Base-by-base conservation (phyloP, 2,888 invertebrate genomes). In the Microdon myrmicae region DNA sequence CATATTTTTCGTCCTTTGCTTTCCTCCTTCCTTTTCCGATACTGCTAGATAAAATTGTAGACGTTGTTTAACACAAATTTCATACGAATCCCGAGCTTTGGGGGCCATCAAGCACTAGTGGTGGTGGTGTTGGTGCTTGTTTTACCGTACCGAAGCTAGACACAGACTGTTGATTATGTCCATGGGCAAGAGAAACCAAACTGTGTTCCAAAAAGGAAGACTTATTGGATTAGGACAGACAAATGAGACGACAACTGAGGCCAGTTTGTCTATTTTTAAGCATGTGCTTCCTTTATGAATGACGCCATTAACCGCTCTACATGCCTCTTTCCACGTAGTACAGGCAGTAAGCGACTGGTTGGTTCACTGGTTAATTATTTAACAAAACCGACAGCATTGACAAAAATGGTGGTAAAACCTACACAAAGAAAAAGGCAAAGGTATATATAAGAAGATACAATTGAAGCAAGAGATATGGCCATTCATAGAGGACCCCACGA, bases 151-250 rank as follows among this genome's bases (percentile, higher is more conserved):
- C n/a, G n/a, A n/a, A n/a, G n/a, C n/a, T n/a, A n/a, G n/a, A n/a
- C n/a, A n/a, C n/a, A n/a, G n/a, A n/a, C n/a, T n/a, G n/a, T n/a
- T n/a, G n/a, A n/a, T n/a, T n/a, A n/a, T n/a, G n/a, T n/a, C n/a
- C 7, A 23, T 32, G 25, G 12, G 12, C 8, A 39, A 10, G 41
- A 19, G 17, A 28, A 39, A 23, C 10, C 37, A 51, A 31, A 58
- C n/a, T n/a, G n/a, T n/a, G n/a, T 58, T 34, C 47, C 19, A 38
- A 64, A 47, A 38, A 64, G 56, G 45, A 51, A 39, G 39, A 51
- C 56, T 56, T 64, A 64, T 64, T 64, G 64, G 64, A 58, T 64
- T 64, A 64, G 56, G 47, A 47, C 38, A 41, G 37, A 25, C 48
- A 38, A 39, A 29, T 10, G 14, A 14, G 39, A 25, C 31, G 22